These are phyloP conservation scores for Dryococelus australis DNA, from an alignment of 2,888 invertebrate genomes.

Conservation along the genomic window DNA sequence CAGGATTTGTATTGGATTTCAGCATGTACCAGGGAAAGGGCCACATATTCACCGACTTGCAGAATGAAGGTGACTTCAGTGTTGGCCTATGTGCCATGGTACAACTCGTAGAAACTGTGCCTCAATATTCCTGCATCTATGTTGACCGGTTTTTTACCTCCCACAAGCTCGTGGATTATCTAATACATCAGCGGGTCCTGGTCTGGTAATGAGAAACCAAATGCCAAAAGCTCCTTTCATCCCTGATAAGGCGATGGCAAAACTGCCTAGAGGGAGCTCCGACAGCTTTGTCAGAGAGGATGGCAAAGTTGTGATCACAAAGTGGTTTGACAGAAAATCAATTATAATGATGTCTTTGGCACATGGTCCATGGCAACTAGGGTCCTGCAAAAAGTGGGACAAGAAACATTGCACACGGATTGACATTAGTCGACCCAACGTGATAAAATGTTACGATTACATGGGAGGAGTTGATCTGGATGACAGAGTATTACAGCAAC, in stretches of 20 bases:
- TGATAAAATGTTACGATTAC: neutral
- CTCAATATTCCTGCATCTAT: neutral
- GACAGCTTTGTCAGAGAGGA: conserved; percentile 5
- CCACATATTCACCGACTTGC: neutral
- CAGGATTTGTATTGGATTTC: neutral
- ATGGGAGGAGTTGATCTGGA: neutral
- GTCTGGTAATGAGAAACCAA: neutral
- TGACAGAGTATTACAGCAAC: neutral
- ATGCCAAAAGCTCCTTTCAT: neutral
- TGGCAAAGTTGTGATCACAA: neutral
- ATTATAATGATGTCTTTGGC: neutral
- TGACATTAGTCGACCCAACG: neutral
- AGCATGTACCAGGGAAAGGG: neutral
- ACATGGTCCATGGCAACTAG: neutral
- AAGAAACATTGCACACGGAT: neutral
- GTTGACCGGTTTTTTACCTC: neutral
- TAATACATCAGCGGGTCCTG: neutral
- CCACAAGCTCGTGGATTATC: neutral
- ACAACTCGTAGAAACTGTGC: neutral
- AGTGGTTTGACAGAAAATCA: neutral
- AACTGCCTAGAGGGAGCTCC: neutral
- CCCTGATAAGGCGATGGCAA: neutral
- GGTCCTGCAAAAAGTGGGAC: neutral
- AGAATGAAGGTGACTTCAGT: neutral
- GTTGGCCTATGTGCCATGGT: neutral